Evolutionary conservation across 2,113 vertebrate genomes (phyloP).

Genomic region (Picathartes gymnocephalus): DNA sequence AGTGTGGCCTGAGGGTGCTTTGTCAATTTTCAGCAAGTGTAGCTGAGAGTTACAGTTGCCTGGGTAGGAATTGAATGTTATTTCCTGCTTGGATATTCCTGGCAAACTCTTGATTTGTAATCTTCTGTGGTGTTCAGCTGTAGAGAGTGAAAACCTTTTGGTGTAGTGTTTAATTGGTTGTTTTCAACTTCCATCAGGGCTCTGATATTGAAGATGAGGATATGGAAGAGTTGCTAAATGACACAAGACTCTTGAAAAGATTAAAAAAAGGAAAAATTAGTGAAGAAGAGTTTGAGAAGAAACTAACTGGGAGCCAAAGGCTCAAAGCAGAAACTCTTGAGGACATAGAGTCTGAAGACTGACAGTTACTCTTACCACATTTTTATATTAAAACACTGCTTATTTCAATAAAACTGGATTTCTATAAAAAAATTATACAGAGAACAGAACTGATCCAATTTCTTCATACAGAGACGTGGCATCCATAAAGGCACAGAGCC

Average conservation of each 20-base stretch:
- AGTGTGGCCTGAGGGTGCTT: background rate
- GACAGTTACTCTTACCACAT: background rate
- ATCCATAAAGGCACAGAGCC: background rate
- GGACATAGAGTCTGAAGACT: background rate
- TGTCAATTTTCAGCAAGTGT: background rate
- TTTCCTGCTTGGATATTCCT: background rate
- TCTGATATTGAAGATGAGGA: constrained; percentile 86
- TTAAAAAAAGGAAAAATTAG: constrained; percentile 90
- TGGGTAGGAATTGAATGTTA: background rate
- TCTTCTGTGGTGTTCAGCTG: background rate
- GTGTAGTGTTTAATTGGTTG: background rate
- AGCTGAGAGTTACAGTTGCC: background rate
- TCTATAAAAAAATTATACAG: background rate
- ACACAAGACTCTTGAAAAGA: constrained; percentile 90
- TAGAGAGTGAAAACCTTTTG: background rate
- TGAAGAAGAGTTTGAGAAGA: constrained; percentile 89
- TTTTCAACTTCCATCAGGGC: constrained; percentile 67
- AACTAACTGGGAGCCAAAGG: constrained; percentile 58
- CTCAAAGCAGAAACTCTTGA: background rate
- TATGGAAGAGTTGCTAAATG: constrained; percentile 85
- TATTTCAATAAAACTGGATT: constrained; percentile 23
- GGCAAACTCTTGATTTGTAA: background rate
- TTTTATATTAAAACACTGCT: background rate
- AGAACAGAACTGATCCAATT: background rate
- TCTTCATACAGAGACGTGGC: background rate